Percentiles rank a stretch among this genome's conserved stretches.
phyloP scores from a whole-genome alignment of 2,797 vertebrate species.

The Fistularia commersonii region DNA sequence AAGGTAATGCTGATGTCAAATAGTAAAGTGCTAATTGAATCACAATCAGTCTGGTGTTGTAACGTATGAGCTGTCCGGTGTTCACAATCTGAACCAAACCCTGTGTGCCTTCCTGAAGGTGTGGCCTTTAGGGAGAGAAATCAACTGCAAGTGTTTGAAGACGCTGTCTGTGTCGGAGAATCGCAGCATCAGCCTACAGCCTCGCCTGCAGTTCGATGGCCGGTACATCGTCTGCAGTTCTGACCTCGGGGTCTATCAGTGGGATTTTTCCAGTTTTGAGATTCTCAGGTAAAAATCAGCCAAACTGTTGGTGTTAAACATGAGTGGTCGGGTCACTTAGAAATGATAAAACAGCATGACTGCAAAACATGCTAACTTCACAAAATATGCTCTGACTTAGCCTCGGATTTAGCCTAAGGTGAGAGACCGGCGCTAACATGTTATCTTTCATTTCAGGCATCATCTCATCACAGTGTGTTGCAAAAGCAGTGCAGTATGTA shows the following conservation, averaged over 20 bases:
- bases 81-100: slow-evolving; percentile 1
- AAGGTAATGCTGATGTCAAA: slow-evolving; percentile 79
- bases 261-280: slow-evolving; percentile 97
- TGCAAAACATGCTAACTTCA: too few species aligned
- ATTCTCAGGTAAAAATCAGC: slow-evolving; percentile 83
- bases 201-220: slow-evolving; percentile 95
- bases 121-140: slow-evolving; percentile 97
- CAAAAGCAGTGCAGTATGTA: too few species aligned
- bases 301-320: too few species aligned
- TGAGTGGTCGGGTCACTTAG: too few species aligned
- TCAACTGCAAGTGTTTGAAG: slow-evolving; percentile 97
- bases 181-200: slow-evolving; percentile 93
- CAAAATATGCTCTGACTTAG: too few species aligned
- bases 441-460: too few species aligned
- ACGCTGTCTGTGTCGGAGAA: slow-evolving; percentile 93
- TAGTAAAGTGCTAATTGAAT: not conserved
- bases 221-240: slow-evolving; percentile 96
- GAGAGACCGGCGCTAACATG: too few species aligned
- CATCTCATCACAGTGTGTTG: too few species aligned
- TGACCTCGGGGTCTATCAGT: slow-evolving; percentile 94
- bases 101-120: slow-evolving; percentile 73
- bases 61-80: slow-evolving; percentile 1
- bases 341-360: too few species aligned
- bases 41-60: not conserved
- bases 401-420: too few species aligned